These are phyloP conservation scores for Eutolmus rufibarbis DNA, from an alignment of 2,888 invertebrate species.

Conservation along the genomic window DNA sequence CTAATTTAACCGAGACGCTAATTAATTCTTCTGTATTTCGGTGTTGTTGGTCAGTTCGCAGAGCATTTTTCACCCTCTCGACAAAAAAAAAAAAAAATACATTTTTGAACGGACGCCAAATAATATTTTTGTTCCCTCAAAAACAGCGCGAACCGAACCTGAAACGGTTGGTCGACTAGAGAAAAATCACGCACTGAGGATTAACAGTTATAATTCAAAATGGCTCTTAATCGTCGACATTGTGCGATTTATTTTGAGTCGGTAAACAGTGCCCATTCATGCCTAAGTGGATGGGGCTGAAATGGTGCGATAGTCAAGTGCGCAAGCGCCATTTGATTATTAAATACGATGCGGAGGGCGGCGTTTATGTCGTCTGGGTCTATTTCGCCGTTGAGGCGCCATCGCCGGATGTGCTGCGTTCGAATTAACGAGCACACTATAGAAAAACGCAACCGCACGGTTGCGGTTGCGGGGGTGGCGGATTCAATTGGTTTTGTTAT, in stretches of 20 bases:
- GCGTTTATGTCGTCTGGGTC: not conserved
- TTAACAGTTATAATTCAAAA: not conserved
- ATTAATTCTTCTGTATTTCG: not conserved
- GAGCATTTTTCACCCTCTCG: not conserved
- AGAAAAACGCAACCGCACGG: not conserved
- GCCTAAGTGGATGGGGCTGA: not conserved
- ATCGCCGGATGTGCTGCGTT: not conserved
- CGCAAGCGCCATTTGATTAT: not conserved
- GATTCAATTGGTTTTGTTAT: not conserved
- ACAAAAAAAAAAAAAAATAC: not conserved
- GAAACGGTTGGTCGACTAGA: not conserved
- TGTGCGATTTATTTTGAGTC: not conserved
- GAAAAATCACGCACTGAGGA: not conserved
- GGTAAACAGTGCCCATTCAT: not conserved
- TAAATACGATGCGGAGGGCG: not conserved
- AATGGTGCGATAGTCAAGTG: not conserved
- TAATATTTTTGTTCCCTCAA: not conserved
- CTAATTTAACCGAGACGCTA: not conserved
- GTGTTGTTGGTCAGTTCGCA: not conserved
- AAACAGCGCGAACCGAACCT: not conserved
- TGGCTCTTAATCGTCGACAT: not conserved
- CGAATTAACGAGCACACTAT: not conserved
- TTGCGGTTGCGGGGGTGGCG: not conserved
- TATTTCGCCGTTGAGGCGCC: not conserved
- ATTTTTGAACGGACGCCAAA: not conserved